Conservation (phyloP, 2,113 vertebrate species). For the sheep (Ovis aries) region ARS-UI_Ramb_v3.0 NC_056059.1:51157501-51158000, state of each 20-base stretch:
- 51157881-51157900: neutral
- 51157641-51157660: constrained; percentile 48
- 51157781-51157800: neutral
- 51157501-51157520: constrained; percentile 58
- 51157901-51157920: neutral
- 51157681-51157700: neutral
- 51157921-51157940: neutral
- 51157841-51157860: neutral
- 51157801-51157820: neutral
- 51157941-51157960: neutral
- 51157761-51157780: neutral
- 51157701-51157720: constrained; percentile 24
- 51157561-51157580: constrained; percentile 27
- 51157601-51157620: constrained; percentile 35
- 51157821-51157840: neutral
- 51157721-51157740: neutral
- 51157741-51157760: neutral
- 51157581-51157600: constrained; percentile 43
- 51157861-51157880: neutral
- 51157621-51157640: neutral
- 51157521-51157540: constrained; percentile 55
- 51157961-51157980: neutral
- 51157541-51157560: constrained; percentile 3
- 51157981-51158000: neutral
- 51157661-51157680: constrained; percentile 36